Percentiles rank a stretch among this genome's conserved stretches.
Conservation (phyloP, 92 coral and sea anemone species). For the Epizoanthus illoricatus region DNA sequence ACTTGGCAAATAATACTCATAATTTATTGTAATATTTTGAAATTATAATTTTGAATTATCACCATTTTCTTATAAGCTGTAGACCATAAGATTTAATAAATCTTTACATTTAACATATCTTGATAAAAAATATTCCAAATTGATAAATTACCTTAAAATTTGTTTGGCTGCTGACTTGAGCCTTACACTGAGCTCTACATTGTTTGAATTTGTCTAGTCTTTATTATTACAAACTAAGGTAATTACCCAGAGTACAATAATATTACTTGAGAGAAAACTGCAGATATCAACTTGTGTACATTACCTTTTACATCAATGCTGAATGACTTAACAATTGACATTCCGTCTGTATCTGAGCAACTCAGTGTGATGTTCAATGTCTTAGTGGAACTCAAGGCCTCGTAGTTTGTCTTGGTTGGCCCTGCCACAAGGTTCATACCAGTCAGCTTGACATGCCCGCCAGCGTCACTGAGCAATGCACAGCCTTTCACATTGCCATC, state of each 20-base stretch:
- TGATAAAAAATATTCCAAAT: too few relatives aligned
- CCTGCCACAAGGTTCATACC: constrained; percentile 73
- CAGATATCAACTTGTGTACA: background rate
- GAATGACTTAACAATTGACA: constrained; percentile 54
- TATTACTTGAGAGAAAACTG: background rate
- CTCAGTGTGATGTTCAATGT: constrained; percentile 55
- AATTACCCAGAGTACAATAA: background rate
- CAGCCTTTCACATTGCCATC: constrained; percentile 76
- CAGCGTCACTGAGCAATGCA: constrained; percentile 62
- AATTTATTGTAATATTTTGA: too few relatives aligned
- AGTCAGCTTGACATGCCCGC: constrained; percentile 57
- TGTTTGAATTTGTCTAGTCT: too few relatives aligned
- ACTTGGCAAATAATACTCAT: background rate
- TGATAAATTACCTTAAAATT: too few relatives aligned
- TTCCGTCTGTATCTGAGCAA: constrained; percentile 77
- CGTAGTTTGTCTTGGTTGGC: constrained; percentile 73
- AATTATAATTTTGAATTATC: too few relatives aligned
- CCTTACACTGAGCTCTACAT: too few relatives aligned
- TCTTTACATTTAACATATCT: too few relatives aligned
- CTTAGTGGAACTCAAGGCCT: constrained; percentile 53
- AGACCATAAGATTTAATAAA: too few relatives aligned
- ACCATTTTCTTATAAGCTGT: too few relatives aligned
- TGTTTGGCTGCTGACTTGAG: too few relatives aligned
- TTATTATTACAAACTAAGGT: too few relatives aligned
- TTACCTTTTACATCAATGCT: constrained; percentile 65